Conservation (phyloP, 2,113 vertebrate genomes). For the Psammodynastes pulverulentus region DNA sequence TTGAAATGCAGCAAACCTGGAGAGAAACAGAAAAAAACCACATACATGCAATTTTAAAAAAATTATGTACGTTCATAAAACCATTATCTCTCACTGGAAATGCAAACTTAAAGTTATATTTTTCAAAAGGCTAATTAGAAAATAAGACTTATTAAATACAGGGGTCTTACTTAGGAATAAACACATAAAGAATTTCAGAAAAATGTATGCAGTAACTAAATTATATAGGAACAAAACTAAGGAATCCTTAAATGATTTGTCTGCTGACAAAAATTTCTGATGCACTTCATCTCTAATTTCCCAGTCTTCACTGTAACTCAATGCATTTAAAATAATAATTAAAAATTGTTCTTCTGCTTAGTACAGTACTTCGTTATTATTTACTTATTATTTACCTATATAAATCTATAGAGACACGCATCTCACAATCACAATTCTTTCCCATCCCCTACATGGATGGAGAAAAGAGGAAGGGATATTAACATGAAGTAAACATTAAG, state of each 20-base stretch:
- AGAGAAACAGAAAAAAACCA: background rate
- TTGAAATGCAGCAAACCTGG: background rate
- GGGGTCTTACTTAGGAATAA: background rate
- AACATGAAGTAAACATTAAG: background rate
- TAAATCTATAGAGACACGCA: background rate
- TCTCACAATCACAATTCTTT: background rate
- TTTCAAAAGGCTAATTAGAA: background rate
- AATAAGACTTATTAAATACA: background rate
- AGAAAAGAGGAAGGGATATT: background rate
- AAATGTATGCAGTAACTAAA: background rate
- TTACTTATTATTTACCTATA: background rate
- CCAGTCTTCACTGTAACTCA: background rate
- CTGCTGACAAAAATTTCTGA: background rate
- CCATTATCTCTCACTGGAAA: background rate
- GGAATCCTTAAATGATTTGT: background rate
- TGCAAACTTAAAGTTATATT: background rate
- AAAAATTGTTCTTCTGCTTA: background rate
- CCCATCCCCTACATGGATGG: background rate
- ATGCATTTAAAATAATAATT: background rate
- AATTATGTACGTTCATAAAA: background rate
- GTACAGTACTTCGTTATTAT: background rate
- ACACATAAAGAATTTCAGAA: background rate
- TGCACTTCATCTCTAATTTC: background rate
- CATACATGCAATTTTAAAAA: background rate
- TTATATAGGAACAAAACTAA: background rate